Evolutionary conservation across 2,113 vertebrate species (phyloP).

Genomic region (Siniperca chuatsi): DNA sequence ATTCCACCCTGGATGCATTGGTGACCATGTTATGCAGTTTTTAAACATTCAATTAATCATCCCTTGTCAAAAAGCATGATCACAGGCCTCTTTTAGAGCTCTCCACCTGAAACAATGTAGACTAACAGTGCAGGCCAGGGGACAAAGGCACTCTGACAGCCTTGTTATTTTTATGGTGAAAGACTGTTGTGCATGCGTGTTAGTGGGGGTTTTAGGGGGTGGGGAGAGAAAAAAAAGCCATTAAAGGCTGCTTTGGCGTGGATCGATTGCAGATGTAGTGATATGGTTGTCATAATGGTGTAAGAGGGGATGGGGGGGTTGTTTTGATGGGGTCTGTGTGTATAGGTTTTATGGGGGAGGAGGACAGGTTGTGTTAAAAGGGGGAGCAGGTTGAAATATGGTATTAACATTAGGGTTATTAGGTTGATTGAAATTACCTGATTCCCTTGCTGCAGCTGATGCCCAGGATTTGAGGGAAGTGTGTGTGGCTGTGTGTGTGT

Average conservation of each 20-base stretch:
- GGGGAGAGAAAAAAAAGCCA: conserved; percentile 31
- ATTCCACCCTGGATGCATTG: conserved; percentile 17
- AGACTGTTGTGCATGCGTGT: conserved; percentile 47
- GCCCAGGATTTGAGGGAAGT: conserved; percentile 43
- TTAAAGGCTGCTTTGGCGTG: conserved; percentile 56
- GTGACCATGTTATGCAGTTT: conserved; percentile 25
- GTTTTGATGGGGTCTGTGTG: conserved; percentile 48
- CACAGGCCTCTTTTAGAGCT: conserved; percentile 39
- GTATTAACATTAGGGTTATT: conserved; percentile 62
- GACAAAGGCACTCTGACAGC: conserved; percentile 58
- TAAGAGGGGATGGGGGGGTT: conserved; percentile 42
- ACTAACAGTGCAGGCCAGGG: conserved; percentile 18
- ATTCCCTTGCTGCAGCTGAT: conserved; percentile 73
- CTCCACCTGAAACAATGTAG: conserved; percentile 70
- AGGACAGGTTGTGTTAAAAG: conserved; percentile 65
- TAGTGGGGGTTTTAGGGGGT: conserved; percentile 29
- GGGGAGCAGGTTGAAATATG: conserved; percentile 76
- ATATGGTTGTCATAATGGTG: conserved; percentile 62
- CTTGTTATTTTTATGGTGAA: conserved; percentile 61
- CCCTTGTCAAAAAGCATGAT: conserved; percentile 59
- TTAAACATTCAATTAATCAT: conserved; percentile 67
- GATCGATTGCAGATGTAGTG: conserved; percentile 67
- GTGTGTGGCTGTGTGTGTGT: conserved; percentile 16
- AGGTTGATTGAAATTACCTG: conserved; percentile 79
- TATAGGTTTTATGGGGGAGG: conserved; percentile 63